Base-by-base conservation (phyloP, 2,888 invertebrate species). In the Taenaris catops region DNA sequence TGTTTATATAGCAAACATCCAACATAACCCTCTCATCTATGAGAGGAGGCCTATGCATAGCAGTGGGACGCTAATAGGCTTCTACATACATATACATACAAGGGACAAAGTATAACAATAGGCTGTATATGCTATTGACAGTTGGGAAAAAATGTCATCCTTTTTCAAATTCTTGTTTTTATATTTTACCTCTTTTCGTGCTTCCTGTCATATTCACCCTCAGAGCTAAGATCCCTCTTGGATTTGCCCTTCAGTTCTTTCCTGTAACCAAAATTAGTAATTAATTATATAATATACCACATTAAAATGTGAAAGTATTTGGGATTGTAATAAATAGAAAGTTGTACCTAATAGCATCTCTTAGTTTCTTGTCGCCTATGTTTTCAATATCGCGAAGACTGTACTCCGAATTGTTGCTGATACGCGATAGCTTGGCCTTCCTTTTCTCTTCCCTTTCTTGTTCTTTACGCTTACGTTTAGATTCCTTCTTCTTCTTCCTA, bases 381-480 rank as follows among this genome's bases (percentile, higher is more conserved):
- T 88, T 90, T 41, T 91, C 92, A 45, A 91, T 68, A 18, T 92
- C 92, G 14, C 90, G 89, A 41, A 92, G 79, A 48, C 88, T 90
- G 55, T 92, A 90, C 32, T 92, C 91, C 0, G 69, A 48, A 38
- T 65, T 76, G 49, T 87, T 84, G 10, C 86, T 75, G 8, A 87
- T 80, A 41, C 90, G 88, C 24, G 89, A 81, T 52, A 89, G 73
- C 52, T 92, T 92, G 14, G 91, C 89, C 55, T 92, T 91, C 55
- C 91, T 83, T 62, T 92, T 92, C 58, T 93, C 92, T 51, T 93
- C 92, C 34, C 89, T 86, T 38, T 91, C 90, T 46, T 90, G 89
- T 49, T 91, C 91, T 53, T 93, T 93, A 40, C 91, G 89, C 70
- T 92, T 92, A 63, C 92, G 90, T 61, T 93, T 91, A 34, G 91